Evolutionary conservation across 2,113 vertebrate species (phyloP).

Genomic region (Oryzias curvinotus): DNA sequence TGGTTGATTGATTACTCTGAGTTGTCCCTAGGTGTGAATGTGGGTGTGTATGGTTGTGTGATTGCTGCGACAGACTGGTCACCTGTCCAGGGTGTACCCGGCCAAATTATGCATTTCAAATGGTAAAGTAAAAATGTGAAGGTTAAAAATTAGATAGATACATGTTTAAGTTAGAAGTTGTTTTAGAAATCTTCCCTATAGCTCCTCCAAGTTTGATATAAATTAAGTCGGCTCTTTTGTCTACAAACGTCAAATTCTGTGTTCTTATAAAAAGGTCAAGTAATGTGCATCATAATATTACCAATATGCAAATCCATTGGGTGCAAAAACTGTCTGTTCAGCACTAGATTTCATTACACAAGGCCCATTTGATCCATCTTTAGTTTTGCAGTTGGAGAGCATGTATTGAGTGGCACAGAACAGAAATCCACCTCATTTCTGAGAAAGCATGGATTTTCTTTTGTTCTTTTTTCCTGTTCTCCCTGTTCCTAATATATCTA

Average conservation of each 20-base stretch:
- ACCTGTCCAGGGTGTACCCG: no score
- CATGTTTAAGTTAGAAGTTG: no score
- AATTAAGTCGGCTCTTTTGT: no score
- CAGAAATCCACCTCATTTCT: conserved; percentile 22
- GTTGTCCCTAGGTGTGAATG: no score
- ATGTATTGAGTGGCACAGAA: conserved; percentile 40
- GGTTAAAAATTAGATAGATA: no score
- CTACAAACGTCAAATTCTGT: conserved; percentile 10
- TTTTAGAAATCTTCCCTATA: no score
- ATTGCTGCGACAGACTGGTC: no score
- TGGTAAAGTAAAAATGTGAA: no score
- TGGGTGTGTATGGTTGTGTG: no score
- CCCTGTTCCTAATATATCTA: conserved; percentile 62
- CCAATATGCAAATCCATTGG: conserved; percentile 69
- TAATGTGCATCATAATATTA: conserved; percentile 71
- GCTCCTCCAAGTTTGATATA: no score
- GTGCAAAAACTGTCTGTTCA: conserved; percentile 51
- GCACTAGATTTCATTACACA: conserved; percentile 56
- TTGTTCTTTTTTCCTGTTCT: conserved; percentile 41
- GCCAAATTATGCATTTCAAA: no score
- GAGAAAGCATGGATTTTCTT: conserved; percentile 48
- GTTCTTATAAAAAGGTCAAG: conserved; percentile 57
- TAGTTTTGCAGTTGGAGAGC: conserved; percentile 40
- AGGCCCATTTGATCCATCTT: conserved; percentile 64
- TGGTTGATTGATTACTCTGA: no score